These are phyloP conservation scores for Eledone cirrhosa DNA, from an alignment of 2,888 invertebrate genomes.

Conservation along the genomic window DNA sequence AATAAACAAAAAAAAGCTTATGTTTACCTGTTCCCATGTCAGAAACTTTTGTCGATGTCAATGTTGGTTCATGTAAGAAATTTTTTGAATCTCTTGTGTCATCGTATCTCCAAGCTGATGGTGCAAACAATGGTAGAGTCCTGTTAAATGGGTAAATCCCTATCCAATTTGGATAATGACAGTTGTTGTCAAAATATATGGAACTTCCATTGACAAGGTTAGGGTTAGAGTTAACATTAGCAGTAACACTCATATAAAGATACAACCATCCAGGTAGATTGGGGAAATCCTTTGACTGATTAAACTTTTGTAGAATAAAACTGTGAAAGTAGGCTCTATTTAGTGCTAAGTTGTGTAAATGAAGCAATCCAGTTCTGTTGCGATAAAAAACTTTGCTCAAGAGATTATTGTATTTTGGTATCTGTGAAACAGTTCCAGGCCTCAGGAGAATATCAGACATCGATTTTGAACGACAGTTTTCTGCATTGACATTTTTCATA, in stretches of 20 bases:
- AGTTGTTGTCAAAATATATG: constrained; percentile 90
- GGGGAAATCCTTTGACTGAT: constrained; percentile 71
- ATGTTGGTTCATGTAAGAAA: constrained; percentile 88
- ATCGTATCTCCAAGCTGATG: constrained; percentile 77
- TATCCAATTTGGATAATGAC: constrained; percentile 92
- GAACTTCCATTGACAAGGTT: constrained; percentile 83
- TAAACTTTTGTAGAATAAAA: constrained; percentile 51
- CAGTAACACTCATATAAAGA: constrained; percentile 90
- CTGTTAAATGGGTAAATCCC: constrained; percentile 80
- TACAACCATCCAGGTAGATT: constrained; percentile 99
- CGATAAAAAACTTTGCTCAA: constrained; percentile 77
- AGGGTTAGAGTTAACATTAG: constrained; percentile 91
- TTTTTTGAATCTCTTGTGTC: constrained; percentile 83
- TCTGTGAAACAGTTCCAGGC: constrained; percentile 85
- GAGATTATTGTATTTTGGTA: constrained; percentile 59
- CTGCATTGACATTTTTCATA: constrained; percentile 73
- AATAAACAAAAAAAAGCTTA: too few relatives aligned
- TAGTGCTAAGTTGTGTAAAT: constrained; percentile 94
- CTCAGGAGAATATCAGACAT: constrained; percentile 85
- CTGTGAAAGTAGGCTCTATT: constrained; percentile 84
- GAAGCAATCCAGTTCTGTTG: constrained; percentile 89
- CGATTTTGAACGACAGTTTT: constrained; percentile 89
- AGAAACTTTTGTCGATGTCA: constrained; percentile 80
- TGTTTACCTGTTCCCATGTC: constrained; percentile 3
- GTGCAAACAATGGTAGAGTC: constrained; percentile 92